A percentile compares a stretch with the other conserved stretches of the same genome.
phyloP scores from a whole-genome alignment of 2,797 vertebrate genomes.

The Acanthis flammea region DNA sequence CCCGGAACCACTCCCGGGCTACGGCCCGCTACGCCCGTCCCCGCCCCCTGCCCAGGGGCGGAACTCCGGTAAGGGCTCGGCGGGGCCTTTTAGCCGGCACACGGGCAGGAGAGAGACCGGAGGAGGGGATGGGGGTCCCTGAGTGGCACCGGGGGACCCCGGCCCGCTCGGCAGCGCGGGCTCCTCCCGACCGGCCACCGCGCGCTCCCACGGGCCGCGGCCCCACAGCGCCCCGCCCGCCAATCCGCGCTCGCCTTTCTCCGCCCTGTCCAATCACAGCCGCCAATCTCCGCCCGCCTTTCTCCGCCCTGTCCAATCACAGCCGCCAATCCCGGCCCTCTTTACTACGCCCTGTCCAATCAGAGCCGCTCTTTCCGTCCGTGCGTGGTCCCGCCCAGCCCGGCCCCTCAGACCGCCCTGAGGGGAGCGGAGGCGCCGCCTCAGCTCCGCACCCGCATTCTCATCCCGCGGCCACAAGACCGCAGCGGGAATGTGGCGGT shows the following conservation, averaged over 20 bases:
- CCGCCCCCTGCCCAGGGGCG: neutral
- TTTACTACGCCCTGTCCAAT: neutral
- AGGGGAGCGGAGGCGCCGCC: neutral
- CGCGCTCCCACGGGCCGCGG: neutral
- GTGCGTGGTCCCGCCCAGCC: neutral
- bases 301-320: neutral
- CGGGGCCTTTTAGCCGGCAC: no score
- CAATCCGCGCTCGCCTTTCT: neutral
- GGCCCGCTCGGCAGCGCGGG: accelerated
- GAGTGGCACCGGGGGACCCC: accelerated
- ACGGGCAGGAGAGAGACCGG: no score
- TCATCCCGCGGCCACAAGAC: accelerated
- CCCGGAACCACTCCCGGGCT: neutral
- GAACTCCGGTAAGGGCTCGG: no score
- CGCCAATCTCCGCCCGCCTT: neutral
- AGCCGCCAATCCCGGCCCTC: accelerated
- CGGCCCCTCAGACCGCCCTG: neutral
- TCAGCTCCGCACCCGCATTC: accelerated
- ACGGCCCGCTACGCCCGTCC: neutral
- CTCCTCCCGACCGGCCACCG: no score
- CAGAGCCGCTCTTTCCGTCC: accelerated
- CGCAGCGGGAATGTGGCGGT: neutral
- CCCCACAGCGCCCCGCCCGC: neutral
- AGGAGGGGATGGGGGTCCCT: no score
- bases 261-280: neutral